Evolutionary conservation across 2,797 vertebrate genomes (phyloP).

Genomic region (Hoplostethus atlanticus): DNA sequence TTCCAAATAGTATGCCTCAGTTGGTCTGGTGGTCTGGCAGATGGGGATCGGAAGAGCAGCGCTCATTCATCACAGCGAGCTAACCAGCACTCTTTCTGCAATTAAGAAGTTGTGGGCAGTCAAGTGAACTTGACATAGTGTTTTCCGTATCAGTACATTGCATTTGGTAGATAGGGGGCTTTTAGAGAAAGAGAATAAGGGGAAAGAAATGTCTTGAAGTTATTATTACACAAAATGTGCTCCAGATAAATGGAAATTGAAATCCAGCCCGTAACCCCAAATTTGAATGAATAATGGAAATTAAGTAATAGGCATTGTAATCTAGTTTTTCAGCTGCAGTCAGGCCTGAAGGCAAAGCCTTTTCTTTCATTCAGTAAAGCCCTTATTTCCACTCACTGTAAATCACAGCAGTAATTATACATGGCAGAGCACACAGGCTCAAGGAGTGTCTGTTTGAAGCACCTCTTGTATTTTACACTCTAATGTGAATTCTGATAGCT

Average conservation of each 20-base stretch:
- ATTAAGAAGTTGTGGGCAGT: conserved; percentile 60
- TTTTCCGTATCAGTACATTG: conserved; percentile 43
- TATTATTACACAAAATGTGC: conserved; percentile 56
- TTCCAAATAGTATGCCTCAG: conserved; percentile 63
- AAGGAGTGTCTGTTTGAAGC: conserved; percentile 47
- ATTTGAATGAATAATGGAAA: conserved; percentile 67
- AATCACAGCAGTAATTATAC: conserved; percentile 56
- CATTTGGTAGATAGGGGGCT: conserved; percentile 26
- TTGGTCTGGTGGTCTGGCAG: conserved; percentile 52
- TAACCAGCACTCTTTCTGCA: conserved; percentile 51
- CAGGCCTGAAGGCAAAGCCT: conserved; percentile 64
- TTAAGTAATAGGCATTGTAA: conserved; percentile 68
- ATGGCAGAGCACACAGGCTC: conserved; percentile 42
- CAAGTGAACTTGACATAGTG: conserved; percentile 48
- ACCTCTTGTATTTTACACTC: conserved; percentile 58
- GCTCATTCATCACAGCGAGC: conserved; percentile 54
- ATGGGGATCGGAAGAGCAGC: conserved; percentile 56
- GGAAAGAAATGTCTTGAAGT: conserved; percentile 37
- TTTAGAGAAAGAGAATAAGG: conserved; percentile 13
- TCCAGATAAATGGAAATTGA: conserved; percentile 57
- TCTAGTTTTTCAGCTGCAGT: conserved; percentile 63
- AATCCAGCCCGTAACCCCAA: conserved; percentile 49
- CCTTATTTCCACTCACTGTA: conserved; percentile 42
- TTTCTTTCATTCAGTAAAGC: conserved; percentile 53
- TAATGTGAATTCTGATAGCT: conserved; percentile 62